Evolutionary conservation across 2,113 vertebrate genomes (phyloP).

Genomic region (Crotalus helleri): DNA sequence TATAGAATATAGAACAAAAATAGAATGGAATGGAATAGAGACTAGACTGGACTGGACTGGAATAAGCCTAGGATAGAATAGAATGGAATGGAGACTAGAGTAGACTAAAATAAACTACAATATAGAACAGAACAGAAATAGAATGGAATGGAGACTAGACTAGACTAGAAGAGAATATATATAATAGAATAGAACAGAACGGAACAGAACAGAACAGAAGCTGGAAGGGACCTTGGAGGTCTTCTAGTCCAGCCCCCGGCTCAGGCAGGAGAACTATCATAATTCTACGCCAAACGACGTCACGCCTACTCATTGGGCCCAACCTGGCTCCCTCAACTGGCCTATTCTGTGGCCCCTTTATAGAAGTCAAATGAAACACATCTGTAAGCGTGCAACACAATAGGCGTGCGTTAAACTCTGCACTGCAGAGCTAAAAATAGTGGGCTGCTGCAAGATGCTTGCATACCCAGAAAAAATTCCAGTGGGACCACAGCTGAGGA

Average conservation of each 20-base stretch:
- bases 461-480: slow-evolving; percentile 16
- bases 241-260: no score
- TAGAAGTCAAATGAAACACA: slow-evolving; percentile 1
- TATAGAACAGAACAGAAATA: no score
- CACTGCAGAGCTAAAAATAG: slow-evolving; percentile 24
- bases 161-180: not conserved
- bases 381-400: not conserved
- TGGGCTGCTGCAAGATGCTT: not conserved
- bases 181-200: not conserved
- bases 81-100: no score
- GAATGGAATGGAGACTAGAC: no score
- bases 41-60: no score
- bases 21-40: no score
- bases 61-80: no score
- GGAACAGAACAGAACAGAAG: no score
- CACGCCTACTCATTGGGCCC: not conserved
- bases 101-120: no score
- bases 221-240: no score
- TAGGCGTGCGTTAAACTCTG: slow-evolving; percentile 20
- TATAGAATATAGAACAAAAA: no score
- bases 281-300: not conserved
- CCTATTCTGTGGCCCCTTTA: not conserved
- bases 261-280: no score
- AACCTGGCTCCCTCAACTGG: not conserved
- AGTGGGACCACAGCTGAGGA: not conserved